Evolutionary conservation across 2,113 vertebrate genomes (phyloP).

Genomic region (Oreamnos americanus): DNA sequence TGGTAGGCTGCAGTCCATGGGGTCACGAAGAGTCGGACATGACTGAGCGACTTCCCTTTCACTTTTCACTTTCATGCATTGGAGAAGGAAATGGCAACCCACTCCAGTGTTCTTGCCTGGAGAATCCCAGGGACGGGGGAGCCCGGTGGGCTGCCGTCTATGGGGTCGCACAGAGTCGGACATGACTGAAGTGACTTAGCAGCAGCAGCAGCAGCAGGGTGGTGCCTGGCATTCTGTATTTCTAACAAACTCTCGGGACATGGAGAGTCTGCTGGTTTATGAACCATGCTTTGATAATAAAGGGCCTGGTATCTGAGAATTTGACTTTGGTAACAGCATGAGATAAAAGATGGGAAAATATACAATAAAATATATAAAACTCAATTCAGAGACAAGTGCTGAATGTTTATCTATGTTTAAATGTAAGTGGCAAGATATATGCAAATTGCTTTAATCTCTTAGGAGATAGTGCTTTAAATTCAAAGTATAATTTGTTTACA

Average conservation of each 20-base stretch:
- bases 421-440: neutral
- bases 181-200: too few relatives aligned
- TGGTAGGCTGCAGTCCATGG: too few relatives aligned
- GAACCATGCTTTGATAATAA: neutral
- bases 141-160: too few relatives aligned
- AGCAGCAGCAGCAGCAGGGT: neutral
- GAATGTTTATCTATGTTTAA: neutral
- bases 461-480: neutral
- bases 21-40: fast-evolving
- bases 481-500: neutral
- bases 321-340: neutral
- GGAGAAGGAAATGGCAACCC: too few relatives aligned
- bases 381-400: neutral
- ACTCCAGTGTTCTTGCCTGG: too few relatives aligned
- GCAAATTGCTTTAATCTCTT: neutral
- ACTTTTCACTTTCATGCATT: too few relatives aligned
- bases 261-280: neutral
- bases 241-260: neutral
- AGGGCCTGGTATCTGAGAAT: neutral
- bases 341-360: neutral
- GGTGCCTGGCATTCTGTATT: neutral
- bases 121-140: too few relatives aligned
- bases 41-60: too few relatives aligned
- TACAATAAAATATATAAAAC: neutral
- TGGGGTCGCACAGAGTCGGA: too few relatives aligned